A percentile compares a stretch with the other conserved stretches of the same genome.
Conservation (phyloP, 1,140 invertebrate genomes). For the Acromyrmex charruanus region DNA sequence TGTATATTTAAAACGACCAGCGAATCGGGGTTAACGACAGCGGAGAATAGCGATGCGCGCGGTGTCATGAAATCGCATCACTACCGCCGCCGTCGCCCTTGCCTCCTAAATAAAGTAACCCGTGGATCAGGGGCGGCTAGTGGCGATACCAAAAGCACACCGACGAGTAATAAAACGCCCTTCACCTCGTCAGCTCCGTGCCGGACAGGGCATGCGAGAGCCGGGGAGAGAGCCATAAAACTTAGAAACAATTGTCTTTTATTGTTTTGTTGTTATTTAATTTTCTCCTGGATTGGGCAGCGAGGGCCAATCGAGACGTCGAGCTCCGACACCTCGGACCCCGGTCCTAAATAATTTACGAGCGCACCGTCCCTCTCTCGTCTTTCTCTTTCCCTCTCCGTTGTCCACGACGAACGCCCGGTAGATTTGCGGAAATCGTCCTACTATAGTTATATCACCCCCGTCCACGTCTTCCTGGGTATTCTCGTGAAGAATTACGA, state of each 20-base stretch:
- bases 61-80: slow-evolving; percentile 42
- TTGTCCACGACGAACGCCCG: slow-evolving; percentile 22
- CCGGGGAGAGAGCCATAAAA: slow-evolving; percentile 77
- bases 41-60: slow-evolving; percentile 17
- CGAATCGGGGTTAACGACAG: slow-evolving; percentile 20
- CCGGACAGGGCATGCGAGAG: slow-evolving; percentile 66
- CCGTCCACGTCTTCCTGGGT: slow-evolving; percentile 30
- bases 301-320: slow-evolving; percentile 72
- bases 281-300: slow-evolving; percentile 77
- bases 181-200: slow-evolving; percentile 72
- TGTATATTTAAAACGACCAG: slow-evolving; percentile 26
- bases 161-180: slow-evolving; percentile 82
- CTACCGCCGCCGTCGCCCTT: slow-evolving; percentile 75
- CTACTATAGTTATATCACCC: slow-evolving; percentile 49
- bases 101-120: slow-evolving; percentile 85
- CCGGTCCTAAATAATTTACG: slow-evolving; percentile 85
- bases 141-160: slow-evolving; percentile 62
- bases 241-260: slow-evolving; percentile 84
- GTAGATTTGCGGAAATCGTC: slow-evolving; percentile 74
- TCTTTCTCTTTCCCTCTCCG: not conserved
- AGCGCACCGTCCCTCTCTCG: slow-evolving; percentile 60
- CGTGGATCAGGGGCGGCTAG: slow-evolving; percentile 75
- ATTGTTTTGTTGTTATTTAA: slow-evolving; percentile 85
- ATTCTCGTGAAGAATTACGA: slow-evolving; percentile 53
- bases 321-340: slow-evolving; percentile 68